Percentiles rank a stretch among this genome's conserved stretches.
Evolutionary conservation across 1,140 invertebrate species (phyloP).

Genomic region (Bombus difficillimus): DNA sequence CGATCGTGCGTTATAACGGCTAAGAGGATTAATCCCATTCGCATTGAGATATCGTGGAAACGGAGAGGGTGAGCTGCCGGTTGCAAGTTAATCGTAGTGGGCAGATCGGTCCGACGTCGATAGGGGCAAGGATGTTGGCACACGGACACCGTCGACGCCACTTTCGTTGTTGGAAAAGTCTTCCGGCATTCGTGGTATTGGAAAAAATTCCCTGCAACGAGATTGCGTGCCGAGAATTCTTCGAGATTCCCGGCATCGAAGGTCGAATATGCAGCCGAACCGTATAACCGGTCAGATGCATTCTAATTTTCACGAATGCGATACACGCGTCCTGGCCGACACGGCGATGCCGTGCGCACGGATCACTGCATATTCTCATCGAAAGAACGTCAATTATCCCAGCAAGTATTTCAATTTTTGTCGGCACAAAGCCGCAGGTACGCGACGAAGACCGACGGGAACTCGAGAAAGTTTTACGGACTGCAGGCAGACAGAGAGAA

Average conservation of each 20-base stretch:
- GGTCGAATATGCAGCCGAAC: conserved; percentile 29
- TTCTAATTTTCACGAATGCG: conserved; percentile 29
- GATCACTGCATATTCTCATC: neutral
- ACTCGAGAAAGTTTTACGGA: conserved; percentile 22
- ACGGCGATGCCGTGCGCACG: neutral
- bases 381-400: conserved; percentile 26
- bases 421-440: neutral
- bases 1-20: neutral
- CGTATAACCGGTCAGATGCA: neutral
- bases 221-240: conserved; percentile 53
- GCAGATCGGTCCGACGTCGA: neutral
- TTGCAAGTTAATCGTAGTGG: neutral
- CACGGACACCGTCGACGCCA: conserved; percentile 7
- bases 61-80: too few relatives aligned
- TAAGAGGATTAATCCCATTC: conserved; percentile 14
- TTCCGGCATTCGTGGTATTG: conserved; percentile 41
- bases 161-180: conserved; percentile 51
- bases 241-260: conserved; percentile 21
- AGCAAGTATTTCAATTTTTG: conserved; percentile 16
- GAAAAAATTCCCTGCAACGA: conserved; percentile 51
- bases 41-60: neutral
- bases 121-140: neutral
- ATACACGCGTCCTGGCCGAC: neutral
- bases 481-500: neutral
- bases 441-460: too few relatives aligned